A percentile compares a stretch with the other conserved stretches of the same genome.
These are phyloP conservation scores for Tuberolachnus salignus DNA, from an alignment of 2,888 invertebrate species.

Conservation along the genomic window DNA sequence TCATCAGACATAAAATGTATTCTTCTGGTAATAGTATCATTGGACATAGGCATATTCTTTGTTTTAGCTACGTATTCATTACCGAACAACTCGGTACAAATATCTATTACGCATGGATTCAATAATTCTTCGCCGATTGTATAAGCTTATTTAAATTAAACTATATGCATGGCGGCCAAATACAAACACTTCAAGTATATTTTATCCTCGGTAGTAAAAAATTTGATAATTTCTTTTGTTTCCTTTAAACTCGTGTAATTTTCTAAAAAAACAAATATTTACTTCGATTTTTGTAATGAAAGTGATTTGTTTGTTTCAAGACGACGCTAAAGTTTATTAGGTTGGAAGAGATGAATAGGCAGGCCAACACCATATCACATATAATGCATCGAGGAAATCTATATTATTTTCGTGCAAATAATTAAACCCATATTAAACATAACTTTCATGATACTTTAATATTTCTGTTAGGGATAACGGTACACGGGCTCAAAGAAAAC, in stretches of 20 bases:
- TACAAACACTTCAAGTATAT: neutral
- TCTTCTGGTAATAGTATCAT: neutral
- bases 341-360: neutral
- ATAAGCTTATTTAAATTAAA: neutral
- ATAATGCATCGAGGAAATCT: neutral
- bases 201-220: no score
- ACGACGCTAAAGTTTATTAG: neutral
- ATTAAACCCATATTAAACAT: neutral
- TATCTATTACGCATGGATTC: neutral
- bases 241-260: neutral
- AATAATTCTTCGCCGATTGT: no score
- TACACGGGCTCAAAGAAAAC: no score
- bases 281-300: neutral
- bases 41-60: neutral
- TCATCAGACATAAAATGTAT: neutral
- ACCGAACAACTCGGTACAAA: neutral
- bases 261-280: slow-evolving; percentile 5
- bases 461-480: no score
- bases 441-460: neutral
- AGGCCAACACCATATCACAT: neutral
- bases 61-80: neutral
- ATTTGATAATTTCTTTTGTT: no score
- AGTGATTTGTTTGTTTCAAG: neutral
- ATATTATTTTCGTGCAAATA: neutral
- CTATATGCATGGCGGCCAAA: neutral